Conservation (phyloP, 2,113 vertebrate genomes). For the Scophthalmus maximus region DNA sequence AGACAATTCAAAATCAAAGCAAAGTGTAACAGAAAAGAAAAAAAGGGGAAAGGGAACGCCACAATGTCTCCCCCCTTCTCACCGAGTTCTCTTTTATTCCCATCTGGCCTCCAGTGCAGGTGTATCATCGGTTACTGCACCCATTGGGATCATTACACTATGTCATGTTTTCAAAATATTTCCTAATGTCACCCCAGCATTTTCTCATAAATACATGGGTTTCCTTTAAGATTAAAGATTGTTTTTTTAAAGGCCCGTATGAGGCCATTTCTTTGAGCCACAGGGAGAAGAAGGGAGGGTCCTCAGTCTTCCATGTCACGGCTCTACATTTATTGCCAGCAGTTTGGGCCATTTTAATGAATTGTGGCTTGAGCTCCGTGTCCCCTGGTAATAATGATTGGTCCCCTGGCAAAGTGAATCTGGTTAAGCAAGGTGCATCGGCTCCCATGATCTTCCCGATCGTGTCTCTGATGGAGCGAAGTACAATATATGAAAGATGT, state of each 20-base stretch:
- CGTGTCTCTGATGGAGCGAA: not conserved
- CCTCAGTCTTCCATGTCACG: not conserved
- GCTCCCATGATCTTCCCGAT: not conserved
- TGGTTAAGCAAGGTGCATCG: not conserved
- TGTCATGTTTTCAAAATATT: not conserved
- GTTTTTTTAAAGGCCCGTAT: not conserved
- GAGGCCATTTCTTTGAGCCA: not conserved
- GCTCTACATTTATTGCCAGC: slow-evolving; percentile 2
- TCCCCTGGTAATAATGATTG: slow-evolving; percentile 6
- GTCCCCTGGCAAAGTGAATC: not conserved
- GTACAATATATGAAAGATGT: not conserved
- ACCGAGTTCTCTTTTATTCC: not conserved
- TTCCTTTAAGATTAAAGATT: not conserved
- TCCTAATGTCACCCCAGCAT: not conserved
- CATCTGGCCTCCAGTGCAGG: not conserved
- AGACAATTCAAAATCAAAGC: not conserved
- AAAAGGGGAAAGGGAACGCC: not conserved
- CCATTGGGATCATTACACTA: not conserved
- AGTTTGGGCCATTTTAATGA: slow-evolving; percentile 12
- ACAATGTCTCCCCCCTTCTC: not conserved
- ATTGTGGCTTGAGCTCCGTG: not conserved
- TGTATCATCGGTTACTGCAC: not conserved
- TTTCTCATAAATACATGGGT: not conserved
- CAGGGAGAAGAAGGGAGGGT: not conserved
- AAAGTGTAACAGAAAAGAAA: not conserved